Conservation (phyloP, 2,113 vertebrate genomes). For the Siniperca chuatsi region DNA sequence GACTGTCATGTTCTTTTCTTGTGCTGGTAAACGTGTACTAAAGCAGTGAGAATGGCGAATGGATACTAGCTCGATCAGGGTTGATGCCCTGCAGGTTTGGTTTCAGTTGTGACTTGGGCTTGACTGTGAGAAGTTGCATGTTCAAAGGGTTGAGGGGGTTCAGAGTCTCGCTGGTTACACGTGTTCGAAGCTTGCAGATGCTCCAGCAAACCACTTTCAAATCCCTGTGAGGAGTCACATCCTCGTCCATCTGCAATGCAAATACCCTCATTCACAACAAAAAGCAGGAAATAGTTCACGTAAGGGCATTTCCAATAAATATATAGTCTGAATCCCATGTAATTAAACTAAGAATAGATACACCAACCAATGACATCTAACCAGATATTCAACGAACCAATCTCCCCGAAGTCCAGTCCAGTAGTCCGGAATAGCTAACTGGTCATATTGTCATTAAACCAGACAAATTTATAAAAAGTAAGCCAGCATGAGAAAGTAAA, state of each 20-base stretch:
- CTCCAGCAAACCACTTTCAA: conserved; percentile 20
- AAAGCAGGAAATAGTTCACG: neutral
- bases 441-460: neutral
- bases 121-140: conserved; percentile 8
- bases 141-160: neutral
- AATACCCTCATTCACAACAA: neutral
- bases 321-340: neutral
- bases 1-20: neutral
- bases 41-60: neutral
- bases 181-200: conserved; percentile 13
- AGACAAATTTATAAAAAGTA: neutral
- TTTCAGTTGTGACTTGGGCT: conserved; percentile 39
- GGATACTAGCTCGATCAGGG: neutral
- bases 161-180: conserved; percentile 24
- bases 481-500: neutral
- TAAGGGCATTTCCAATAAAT: neutral
- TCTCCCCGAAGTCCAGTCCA: neutral
- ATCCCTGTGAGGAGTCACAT: neutral
- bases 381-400: neutral
- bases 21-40: neutral
- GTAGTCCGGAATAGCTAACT: neutral
- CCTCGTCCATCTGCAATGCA: neutral
- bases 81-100: conserved; percentile 7
- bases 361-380: neutral
- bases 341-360: neutral